Conservation (phyloP, 2,113 vertebrate species). For the Gracilinanus agilis region DNA sequence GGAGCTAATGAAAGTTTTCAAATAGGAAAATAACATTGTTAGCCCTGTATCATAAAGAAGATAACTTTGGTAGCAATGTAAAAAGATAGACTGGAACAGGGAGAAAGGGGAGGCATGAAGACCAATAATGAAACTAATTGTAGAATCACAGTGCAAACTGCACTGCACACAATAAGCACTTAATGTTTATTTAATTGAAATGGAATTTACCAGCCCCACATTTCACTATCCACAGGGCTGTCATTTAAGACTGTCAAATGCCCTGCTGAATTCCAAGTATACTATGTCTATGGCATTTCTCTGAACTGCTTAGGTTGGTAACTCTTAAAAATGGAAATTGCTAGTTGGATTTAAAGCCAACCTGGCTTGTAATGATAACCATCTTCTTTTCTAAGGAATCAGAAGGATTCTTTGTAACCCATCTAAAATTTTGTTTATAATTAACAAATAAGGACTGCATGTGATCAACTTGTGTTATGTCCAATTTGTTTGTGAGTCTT, state of each 20-base stretch:
- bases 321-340: neutral
- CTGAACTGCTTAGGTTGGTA: neutral
- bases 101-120: neutral
- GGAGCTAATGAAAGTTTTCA: neutral
- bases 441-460: neutral
- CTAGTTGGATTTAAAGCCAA: neutral
- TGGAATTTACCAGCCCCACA: neutral
- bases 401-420: neutral
- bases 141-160: neutral
- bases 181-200: neutral
- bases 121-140: neutral
- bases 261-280: neutral
- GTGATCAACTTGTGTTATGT: neutral
- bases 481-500: neutral
- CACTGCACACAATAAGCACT: neutral
- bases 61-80: neutral
- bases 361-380: neutral
- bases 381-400: neutral
- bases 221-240: neutral
- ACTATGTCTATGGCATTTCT: neutral
- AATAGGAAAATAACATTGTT: neutral
- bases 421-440: neutral
- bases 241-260: neutral
- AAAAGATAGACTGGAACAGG: neutral
- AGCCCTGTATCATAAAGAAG: neutral